phyloP scores from a whole-genome alignment of 2,888 invertebrate species.

The Diachrysia chrysitis region DNA sequence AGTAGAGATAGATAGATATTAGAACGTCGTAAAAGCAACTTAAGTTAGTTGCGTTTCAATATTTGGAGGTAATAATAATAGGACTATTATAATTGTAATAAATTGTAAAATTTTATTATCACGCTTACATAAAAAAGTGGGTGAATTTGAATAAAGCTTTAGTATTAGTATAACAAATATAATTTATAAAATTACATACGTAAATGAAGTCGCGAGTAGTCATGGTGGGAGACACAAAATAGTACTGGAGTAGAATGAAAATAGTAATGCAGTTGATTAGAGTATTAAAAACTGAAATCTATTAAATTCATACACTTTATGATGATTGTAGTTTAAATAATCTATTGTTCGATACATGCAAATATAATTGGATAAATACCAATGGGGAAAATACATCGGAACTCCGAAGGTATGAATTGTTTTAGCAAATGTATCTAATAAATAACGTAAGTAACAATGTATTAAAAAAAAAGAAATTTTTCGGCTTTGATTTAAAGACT shows the following conservation, averaged over 20 bases:
- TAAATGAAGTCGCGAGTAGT: neutral
- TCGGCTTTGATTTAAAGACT: neutral
- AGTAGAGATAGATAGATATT: no score
- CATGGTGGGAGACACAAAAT: neutral
- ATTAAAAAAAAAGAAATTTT: no score
- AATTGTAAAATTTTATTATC: no score
- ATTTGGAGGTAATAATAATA: no score
- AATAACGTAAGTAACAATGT: no score
- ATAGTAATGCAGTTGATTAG: neutral
- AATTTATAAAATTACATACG: neutral
- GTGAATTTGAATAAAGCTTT: no score
- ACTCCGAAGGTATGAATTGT: neutral
- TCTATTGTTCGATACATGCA: neutral
- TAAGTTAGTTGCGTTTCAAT: no score
- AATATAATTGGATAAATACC: neutral
- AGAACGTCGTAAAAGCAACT: no score
- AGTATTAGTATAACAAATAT: no score
- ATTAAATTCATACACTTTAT: neutral
- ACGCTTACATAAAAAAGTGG: no score
- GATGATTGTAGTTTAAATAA: slow-evolving; percentile 1
- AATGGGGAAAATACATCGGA: neutral
- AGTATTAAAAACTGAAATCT: slow-evolving; percentile 3
- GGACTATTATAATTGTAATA: no score
- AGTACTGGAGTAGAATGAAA: neutral
- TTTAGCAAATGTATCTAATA: neutral